phyloP scores from a whole-genome alignment of 2,113 vertebrate species.

The Fulica atra region DNA sequence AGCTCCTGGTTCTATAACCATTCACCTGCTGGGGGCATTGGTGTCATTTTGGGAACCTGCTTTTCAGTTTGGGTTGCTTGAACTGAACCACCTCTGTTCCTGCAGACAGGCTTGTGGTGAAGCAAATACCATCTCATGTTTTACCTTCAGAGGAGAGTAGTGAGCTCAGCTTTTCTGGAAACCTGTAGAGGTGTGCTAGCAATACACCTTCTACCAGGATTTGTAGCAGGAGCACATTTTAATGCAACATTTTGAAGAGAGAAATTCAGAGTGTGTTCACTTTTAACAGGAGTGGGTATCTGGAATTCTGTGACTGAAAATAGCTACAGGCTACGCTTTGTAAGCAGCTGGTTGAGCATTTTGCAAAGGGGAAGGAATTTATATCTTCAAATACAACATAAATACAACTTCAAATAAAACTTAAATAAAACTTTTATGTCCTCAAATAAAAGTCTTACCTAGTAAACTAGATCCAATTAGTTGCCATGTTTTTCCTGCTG shows the following conservation, averaged over 20 bases:
- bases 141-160: accelerated
- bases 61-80: neutral
- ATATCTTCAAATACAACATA: neutral
- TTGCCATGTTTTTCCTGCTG: neutral
- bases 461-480: neutral
- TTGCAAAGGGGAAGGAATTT: neutral
- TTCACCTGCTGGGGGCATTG: conserved; percentile 19
- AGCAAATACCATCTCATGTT: accelerated
- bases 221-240: neutral
- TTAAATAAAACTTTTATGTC: no score
- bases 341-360: accelerated
- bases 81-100: neutral
- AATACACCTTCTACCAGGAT: neutral
- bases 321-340: neutral
- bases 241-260: neutral
- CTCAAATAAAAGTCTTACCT: accelerated
- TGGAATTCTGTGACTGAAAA: neutral
- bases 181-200: neutral
- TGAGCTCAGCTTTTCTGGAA: neutral
- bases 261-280: neutral
- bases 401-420: no score
- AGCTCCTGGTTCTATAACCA: neutral
- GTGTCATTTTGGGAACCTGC: neutral
- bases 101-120: neutral
- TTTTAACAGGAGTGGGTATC: neutral